Base-by-base conservation (phyloP, 1,140 invertebrate species). In the Drosophila aff. region DNA sequence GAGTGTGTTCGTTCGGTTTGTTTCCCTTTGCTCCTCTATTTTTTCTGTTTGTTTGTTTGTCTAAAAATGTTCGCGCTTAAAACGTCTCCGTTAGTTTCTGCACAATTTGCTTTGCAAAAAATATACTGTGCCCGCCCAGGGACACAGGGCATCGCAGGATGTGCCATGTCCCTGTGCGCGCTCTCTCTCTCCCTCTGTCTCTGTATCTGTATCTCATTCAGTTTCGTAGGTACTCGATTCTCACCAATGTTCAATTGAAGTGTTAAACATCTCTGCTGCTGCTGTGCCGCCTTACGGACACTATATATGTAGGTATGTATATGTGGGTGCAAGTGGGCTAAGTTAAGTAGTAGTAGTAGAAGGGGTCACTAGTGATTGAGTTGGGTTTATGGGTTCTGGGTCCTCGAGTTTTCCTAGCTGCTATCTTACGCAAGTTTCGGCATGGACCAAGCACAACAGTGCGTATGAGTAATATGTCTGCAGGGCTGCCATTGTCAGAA, bases 221-320 rank as follows among this genome's bases (percentile, higher is more conserved):
- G 82, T 74, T 80, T 72, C 76, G 81, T 90, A 90, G 85, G 85
- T 90, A 90, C 85, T 82, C 85, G 85, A 90, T 86, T 90, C 86
- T 90, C 85, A 90, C 85, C 82, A 81, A 82, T 82, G 65, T 87
- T 90, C 66, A 66, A 66, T 81, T 77, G 62, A 68, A 79, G 67
- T 83, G 23, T 71, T 80, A 74, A 80, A 84, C 80, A 79, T 79
- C 60, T 76, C 49, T 64, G 76, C 62, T 64, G 76, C 65, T 52
- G 49, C 49, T 87, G 63, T 58, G 60, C 61, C 50, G 40, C 57
- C 38, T 61, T 72, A 72, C 66, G 75, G 71, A 46, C 81, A 58
- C 76, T 59, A 36, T 44, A 65, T 57, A 53, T 8, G 31, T 31
- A 28, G 23, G 38, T 59, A 33, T 23, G 38, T 59, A 43, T 72